Percentiles rank a stretch among this genome's conserved stretches.
Evolutionary conservation across 2,797 vertebrate genomes (phyloP).

Genomic region (Ceryle rudis): DNA sequence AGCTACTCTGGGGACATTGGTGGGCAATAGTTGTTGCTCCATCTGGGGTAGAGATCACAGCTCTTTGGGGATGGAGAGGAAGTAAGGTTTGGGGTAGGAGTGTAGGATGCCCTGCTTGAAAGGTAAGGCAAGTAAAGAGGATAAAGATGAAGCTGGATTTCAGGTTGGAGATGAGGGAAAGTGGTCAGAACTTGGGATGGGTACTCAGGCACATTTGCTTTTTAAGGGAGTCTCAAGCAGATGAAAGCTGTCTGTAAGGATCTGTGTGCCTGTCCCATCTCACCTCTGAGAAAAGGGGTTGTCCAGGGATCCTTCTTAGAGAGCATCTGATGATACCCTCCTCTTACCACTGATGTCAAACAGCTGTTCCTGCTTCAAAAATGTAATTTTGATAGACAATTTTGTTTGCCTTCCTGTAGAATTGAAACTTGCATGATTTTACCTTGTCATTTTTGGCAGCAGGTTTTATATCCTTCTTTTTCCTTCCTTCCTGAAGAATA

Average conservation of each 20-base stretch:
- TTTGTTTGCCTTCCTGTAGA: background rate
- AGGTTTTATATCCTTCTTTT: background rate
- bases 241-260: background rate
- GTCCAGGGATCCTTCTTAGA: background rate
- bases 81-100: background rate
- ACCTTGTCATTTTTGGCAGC: background rate
- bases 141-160: background rate
- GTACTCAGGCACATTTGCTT: accelerated
- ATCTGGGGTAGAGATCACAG: background rate
- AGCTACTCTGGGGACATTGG: background rate
- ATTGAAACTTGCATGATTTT: background rate
- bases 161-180: background rate
- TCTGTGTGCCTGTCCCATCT: background rate
- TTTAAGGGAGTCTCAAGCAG: background rate
- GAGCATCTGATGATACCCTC: background rate
- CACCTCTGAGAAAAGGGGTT: background rate
- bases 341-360: background rate
- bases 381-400: background rate
- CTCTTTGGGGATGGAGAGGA: background rate
- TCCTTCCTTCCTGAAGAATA: background rate
- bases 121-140: background rate
- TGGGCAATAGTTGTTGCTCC: background rate
- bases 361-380: background rate
- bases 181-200: background rate
- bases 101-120: background rate